Evolutionary conservation across 1,140 invertebrate genomes (phyloP).

Genomic region (Neodiprion pinetum): DNA sequence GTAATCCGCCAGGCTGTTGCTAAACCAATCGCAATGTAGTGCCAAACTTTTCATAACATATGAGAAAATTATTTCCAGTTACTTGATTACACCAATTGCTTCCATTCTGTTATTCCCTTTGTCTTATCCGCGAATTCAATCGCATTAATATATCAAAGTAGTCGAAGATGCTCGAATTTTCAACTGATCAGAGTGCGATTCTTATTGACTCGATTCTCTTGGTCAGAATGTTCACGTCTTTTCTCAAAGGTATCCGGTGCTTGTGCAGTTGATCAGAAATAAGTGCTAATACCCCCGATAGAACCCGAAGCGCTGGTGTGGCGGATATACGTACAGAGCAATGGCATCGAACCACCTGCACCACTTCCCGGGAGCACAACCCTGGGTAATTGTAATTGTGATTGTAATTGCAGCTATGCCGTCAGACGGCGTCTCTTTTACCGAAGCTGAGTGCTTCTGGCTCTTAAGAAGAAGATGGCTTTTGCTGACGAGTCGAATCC

Average conservation of each 20-base stretch:
- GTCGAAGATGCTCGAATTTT: too few relatives aligned
- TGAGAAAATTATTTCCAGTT: not conserved
- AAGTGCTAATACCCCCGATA: too few relatives aligned
- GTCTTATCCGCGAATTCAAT: too few relatives aligned
- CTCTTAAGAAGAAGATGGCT: not conserved
- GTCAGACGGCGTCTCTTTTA: not conserved
- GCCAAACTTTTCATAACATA: not conserved
- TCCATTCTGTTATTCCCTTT: too few relatives aligned
- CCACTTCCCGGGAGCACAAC: constrained; percentile 1
- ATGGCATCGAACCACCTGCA: not conserved
- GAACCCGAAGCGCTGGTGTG: too few relatives aligned
- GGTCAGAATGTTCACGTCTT: too few relatives aligned
- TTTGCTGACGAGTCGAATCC: constrained; percentile 5
- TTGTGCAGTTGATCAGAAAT: too few relatives aligned
- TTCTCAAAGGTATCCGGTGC: too few relatives aligned
- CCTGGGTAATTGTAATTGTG: not conserved
- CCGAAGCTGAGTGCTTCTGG: not conserved
- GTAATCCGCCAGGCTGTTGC: constrained; percentile 1
- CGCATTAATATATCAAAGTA: too few relatives aligned
- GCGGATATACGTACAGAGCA: not conserved
- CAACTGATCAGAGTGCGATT: too few relatives aligned
- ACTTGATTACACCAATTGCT: not conserved
- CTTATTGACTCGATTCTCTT: too few relatives aligned
- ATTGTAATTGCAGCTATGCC: not conserved
- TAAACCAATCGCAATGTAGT: not conserved